These are phyloP conservation scores for Daphoenositta chrysoptera DNA, from an alignment of 2,113 vertebrate species.

Conservation along the genomic window DNA sequence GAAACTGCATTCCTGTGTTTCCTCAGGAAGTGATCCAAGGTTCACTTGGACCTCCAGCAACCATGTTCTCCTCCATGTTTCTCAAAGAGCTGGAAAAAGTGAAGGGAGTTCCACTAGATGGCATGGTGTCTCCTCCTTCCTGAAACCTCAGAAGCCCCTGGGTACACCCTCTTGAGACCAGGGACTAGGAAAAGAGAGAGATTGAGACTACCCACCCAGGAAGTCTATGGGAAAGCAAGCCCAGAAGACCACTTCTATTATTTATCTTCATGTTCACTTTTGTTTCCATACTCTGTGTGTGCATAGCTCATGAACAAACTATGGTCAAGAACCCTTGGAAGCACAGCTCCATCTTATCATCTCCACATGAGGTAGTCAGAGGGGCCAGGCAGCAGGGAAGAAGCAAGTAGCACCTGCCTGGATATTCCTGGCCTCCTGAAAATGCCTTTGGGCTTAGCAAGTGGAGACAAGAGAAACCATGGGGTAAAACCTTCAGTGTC, in stretches of 20 bases:
- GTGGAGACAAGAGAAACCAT: background rate
- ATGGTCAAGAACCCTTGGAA: background rate
- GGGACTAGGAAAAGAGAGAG: background rate
- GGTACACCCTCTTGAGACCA: background rate
- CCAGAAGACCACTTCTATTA: background rate
- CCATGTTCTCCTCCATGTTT: background rate
- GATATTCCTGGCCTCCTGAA: background rate
- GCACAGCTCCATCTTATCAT: background rate
- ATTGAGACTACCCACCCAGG: background rate
- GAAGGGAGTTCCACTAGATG: background rate
- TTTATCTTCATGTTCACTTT: background rate
- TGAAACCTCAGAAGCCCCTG: background rate
- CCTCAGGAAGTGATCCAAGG: background rate
- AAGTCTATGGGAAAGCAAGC: background rate
- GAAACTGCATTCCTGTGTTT: background rate
- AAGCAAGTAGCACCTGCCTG: background rate
- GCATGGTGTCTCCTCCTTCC: background rate
- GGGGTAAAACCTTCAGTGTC: background rate
- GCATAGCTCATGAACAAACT: background rate
- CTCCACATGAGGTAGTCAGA: background rate
- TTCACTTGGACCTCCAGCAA: background rate
- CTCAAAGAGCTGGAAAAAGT: background rate
- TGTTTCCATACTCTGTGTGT: background rate
- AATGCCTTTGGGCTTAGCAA: conserved; percentile 13
- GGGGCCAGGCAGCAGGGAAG: background rate